A percentile compares a stretch with the other conserved stretches of the same genome.
These are phyloP conservation scores for Thumatha senex DNA, from an alignment of 2,888 invertebrate genomes.

Conservation along the genomic window DNA sequence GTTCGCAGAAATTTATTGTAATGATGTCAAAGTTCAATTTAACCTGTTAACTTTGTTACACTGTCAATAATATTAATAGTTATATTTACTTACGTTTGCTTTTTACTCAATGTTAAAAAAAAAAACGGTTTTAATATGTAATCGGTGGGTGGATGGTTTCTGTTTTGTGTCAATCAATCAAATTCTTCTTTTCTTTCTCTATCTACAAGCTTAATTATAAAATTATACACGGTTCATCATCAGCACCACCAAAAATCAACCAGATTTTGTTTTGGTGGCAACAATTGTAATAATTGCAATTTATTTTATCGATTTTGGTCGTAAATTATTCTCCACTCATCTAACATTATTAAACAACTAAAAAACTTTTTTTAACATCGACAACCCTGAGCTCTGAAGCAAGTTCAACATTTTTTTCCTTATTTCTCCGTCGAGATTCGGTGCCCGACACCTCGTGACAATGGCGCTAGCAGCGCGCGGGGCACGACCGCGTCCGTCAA, in stretches of 20 bases:
- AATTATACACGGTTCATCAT: no score
- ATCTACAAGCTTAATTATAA: no score
- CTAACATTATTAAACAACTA: no score
- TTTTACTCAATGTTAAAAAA: conserved; percentile 11
- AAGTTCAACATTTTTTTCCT: conserved; percentile 41
- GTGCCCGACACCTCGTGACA: conserved; percentile 67
- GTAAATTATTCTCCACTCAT: no score
- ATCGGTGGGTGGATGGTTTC: no score
- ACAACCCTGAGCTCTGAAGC: conserved; percentile 21
- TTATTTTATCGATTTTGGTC: no score
- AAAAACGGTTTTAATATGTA: conserved; percentile 1
- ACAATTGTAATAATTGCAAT: no score
- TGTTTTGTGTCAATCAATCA: not conserved
- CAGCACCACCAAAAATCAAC: no score
- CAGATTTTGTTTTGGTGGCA: no score
- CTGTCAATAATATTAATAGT: conserved; percentile 26
- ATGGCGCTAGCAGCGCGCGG: conserved; percentile 42
- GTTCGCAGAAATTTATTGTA: conserved; percentile 39
- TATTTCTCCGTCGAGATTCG: conserved; percentile 47
- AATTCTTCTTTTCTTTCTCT: no score
- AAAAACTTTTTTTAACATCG: conserved; percentile 15
- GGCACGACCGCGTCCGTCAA: conserved; percentile 17
- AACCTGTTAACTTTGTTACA: conserved; percentile 24
- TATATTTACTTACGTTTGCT: no score
- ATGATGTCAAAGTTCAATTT: conserved; percentile 47